Conservation (phyloP, 1,140 invertebrate genomes). For the Drosophila bifasciata region DNA sequence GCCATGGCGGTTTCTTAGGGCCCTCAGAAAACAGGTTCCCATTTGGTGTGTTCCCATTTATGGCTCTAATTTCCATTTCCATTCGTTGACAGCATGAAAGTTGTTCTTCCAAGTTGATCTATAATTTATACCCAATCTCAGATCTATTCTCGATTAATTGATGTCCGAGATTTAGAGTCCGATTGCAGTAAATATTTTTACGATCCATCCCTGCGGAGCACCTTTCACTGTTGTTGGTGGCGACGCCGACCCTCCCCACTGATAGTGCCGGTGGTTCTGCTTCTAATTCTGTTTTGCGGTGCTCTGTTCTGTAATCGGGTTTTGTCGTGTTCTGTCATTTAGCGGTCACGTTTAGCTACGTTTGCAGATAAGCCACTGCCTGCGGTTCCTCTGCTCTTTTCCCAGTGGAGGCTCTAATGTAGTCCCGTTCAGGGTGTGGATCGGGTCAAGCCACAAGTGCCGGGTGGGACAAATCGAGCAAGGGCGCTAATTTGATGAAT, state of each 20-base stretch:
- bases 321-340: slow-evolving; percentile 59
- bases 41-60: slow-evolving; percentile 11
- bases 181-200: slow-evolving; percentile 1
- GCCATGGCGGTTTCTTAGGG: not conserved
- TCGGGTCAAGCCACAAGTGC: slow-evolving; percentile 31
- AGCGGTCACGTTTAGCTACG: slow-evolving; percentile 58
- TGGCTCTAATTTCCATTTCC: slow-evolving; percentile 35
- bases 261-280: slow-evolving; percentile 30
- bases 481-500: slow-evolving; percentile 68
- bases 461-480: slow-evolving; percentile 40
- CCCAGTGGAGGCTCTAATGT: not conserved
- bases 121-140: slow-evolving; percentile 27
- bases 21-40: slow-evolving; percentile 33
- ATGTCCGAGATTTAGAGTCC: not conserved
- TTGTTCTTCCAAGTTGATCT: not conserved
- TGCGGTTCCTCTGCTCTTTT: not conserved
- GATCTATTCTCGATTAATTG: slow-evolving; percentile 5
- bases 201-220: slow-evolving; percentile 8
- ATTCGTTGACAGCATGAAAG: slow-evolving; percentile 32
- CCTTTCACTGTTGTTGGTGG: slow-evolving; percentile 29
- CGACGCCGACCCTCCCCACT: not conserved
- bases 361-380: slow-evolving; percentile 42
- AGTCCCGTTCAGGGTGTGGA: slow-evolving; percentile 5
- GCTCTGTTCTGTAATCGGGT: slow-evolving; percentile 20
- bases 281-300: not conserved